Conservation (phyloP, 2,797 vertebrate genomes). For the Xenopus petersii region DNA sequence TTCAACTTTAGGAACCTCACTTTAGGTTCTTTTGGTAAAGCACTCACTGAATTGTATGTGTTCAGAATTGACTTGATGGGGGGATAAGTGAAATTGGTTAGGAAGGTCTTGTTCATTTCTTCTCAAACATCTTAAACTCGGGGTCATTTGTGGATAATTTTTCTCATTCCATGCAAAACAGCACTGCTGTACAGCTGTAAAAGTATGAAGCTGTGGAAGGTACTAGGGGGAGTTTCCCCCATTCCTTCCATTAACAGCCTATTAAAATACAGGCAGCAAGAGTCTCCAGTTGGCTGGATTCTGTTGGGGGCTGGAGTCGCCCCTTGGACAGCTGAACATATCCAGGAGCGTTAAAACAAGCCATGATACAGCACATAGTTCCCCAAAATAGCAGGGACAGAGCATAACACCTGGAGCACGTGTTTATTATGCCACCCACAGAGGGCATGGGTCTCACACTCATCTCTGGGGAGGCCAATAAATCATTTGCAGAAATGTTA, state of each 20-base stretch:
- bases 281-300: background rate
- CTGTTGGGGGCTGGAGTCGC: background rate
- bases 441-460: background rate
- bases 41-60: no score
- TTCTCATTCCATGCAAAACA: no score
- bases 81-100: no score
- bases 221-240: background rate
- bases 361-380: background rate
- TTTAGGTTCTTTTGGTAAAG: no score
- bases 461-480: background rate
- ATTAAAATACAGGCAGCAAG: no score
- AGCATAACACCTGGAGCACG: background rate
- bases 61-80: no score
- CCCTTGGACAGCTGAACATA: slow-evolving; percentile 11
- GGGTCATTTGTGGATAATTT: no score
- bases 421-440: slow-evolving; percentile 29
- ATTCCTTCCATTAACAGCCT: background rate
- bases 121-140: no score
- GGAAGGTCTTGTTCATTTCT: no score
- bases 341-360: slow-evolving; percentile 2
- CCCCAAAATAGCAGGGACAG: background rate
- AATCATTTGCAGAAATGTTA: background rate
- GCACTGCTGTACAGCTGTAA: no score
- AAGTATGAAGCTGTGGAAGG: background rate
- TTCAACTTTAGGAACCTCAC: no score